Evolutionary conservation across 1,140 invertebrate species (phyloP).

Genomic region (Littorina saxatilis): DNA sequence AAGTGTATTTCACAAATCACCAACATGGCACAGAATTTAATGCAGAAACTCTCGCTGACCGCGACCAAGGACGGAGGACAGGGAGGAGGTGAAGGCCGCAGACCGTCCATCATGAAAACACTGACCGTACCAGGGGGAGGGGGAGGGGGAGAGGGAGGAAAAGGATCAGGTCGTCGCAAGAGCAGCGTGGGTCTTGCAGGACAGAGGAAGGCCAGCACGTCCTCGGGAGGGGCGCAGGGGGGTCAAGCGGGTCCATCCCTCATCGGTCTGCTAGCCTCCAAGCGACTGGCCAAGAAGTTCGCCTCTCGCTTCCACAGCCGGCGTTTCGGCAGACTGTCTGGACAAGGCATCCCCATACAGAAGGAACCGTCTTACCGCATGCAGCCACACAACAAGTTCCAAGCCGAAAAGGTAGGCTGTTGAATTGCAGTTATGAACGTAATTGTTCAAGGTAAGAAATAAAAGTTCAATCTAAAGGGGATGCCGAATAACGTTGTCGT

Average conservation of each 20-base stretch:
- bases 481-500: too few species aligned
- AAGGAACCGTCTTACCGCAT: constrained; percentile 62
- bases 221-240: not conserved
- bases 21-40: not conserved
- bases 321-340: constrained; percentile 36
- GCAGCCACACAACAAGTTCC: constrained; percentile 58
- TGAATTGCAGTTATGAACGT: not conserved
- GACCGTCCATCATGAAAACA: constrained; percentile 3
- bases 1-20: not conserved
- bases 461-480: too few species aligned
- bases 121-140: not conserved
- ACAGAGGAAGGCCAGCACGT: not conserved
- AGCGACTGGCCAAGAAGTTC: constrained; percentile 57
- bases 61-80: not conserved
- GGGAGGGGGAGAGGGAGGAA: not conserved
- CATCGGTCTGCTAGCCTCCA: constrained; percentile 57
- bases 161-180: not conserved
- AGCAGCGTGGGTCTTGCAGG: constrained; percentile 8
- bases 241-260: constrained; percentile 51
- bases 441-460: too few species aligned
- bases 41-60: constrained; percentile 2
- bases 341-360: constrained; percentile 35
- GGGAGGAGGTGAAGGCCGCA: not conserved
- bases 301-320: constrained; percentile 39
- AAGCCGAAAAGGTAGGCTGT: constrained; percentile 36